phyloP scores from a whole-genome alignment of 2,113 vertebrate genomes.

The Vulpes ferrilata region DNA sequence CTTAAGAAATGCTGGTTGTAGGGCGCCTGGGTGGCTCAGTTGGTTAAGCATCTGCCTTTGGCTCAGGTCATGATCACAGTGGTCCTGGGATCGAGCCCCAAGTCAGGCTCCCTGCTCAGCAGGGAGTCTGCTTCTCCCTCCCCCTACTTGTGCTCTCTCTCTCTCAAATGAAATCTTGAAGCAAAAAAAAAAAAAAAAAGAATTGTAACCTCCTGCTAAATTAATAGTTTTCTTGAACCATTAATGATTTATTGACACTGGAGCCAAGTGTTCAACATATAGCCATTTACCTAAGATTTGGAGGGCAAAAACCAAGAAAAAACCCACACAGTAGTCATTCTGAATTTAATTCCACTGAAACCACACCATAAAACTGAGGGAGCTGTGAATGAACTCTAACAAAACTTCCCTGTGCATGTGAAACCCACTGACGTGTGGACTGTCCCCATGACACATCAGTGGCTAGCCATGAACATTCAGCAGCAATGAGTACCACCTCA shows the following conservation, averaged over 20 bases:
- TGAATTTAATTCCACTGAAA: neutral
- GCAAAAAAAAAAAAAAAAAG: neutral
- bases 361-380: neutral
- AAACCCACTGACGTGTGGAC: neutral
- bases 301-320: neutral
- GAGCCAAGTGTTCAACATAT: neutral
- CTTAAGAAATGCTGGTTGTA: neutral
- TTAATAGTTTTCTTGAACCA: slow-evolving; percentile 11
- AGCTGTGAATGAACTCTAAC: neutral
- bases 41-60: neutral
- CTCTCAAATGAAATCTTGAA: neutral
- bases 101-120: neutral
- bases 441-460: too few relatives aligned
- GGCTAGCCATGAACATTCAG: neutral
- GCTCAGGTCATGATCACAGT: neutral
- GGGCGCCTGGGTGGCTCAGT: neutral
- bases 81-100: neutral
- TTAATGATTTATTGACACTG: neutral
- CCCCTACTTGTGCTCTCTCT: neutral
- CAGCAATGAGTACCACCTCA: neutral
- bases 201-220: neutral
- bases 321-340: neutral
- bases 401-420: neutral
- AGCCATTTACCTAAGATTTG: neutral
- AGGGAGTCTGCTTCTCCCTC: neutral